Evolutionary conservation across 2,113 vertebrate species (phyloP), one percentile per base, ranked within the genome.

Genomic region (Ochotona princeps): DNA sequence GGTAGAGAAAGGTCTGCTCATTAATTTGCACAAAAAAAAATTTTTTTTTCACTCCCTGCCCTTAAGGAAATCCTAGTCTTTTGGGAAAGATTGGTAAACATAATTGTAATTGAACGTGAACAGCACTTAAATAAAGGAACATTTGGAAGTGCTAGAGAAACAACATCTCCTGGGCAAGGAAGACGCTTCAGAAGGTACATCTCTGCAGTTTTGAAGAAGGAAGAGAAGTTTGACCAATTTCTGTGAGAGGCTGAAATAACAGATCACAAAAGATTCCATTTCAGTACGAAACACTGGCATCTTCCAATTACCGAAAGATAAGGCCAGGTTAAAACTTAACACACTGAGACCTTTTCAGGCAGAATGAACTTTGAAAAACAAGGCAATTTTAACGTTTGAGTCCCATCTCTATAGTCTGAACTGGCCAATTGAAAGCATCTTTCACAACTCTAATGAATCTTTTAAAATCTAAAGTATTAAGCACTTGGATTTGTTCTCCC

Each of bases 21-120:
- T 76, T 94, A 81, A 95, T 69, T 76, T 8, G 8, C 86, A 83
- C 7, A 91, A 94, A 86, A 83, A 95, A 63, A 44, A 44, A 44
- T 44, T 28, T 89, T 25, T 89, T 87, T 89, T 25, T 89, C 84
- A 76, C 32, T 82, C 49, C 18, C 87, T 83, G 21, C 30, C 85
- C 81, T 95, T 83, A 9, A 93, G 60, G 80, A 91, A 87, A 32
- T 87, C 47, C 51, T 8, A 54, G 38, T 86, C 85, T 95, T 87
- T 5, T 25, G 81, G 81, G 76, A 84, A 95, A 92, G 28, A 80
- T 20, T 66, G 47, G 80, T 92, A 96, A 96, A 93, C 25, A 75
- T 81, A 90, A 88, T 89, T 93, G 83, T 73, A 87, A 94, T 9
- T 82, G 21, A 92, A 92, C 38, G 74, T 66, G 79, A 30, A 54